Evolutionary conservation across 2,888 invertebrate species (phyloP).

Genomic region (Leptopterna dolabrata): DNA sequence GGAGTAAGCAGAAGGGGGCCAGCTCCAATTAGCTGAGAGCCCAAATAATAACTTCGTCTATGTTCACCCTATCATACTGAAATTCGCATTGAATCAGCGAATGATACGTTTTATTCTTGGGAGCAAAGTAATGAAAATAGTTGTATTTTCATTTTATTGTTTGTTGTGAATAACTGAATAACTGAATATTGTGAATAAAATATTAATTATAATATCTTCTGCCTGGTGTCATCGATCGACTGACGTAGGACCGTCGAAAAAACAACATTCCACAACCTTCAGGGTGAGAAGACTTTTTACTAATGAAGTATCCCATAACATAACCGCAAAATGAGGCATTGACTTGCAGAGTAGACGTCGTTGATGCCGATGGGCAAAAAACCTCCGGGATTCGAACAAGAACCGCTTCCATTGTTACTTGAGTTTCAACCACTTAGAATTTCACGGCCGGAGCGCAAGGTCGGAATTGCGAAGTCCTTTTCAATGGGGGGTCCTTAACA

Average conservation of each 20-base stretch:
- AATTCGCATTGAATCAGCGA: no score
- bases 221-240: not conserved
- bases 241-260: not conserved
- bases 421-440: constrained; percentile 19
- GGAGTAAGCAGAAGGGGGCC: no score
- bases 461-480: constrained; percentile 18
- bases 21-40: no score
- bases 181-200: not conserved
- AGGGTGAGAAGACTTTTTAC: not conserved
- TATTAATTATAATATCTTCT: not conserved
- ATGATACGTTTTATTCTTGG: no score
- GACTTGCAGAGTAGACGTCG: not conserved
- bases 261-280: not conserved
- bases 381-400: constrained; percentile 3
- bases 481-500: constrained; percentile 6
- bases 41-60: no score
- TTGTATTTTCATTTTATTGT: no score
- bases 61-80: no score
- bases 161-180: not conserved
- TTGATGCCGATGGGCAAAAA: not conserved
- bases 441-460: constrained; percentile 16
- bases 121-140: no score
- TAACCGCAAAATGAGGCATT: constrained; percentile 9
- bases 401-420: constrained; percentile 14
- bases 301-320: not conserved